Evolutionary conservation across 2,888 invertebrate species (phyloP).

Genomic region (Celastrina argiolus): DNA sequence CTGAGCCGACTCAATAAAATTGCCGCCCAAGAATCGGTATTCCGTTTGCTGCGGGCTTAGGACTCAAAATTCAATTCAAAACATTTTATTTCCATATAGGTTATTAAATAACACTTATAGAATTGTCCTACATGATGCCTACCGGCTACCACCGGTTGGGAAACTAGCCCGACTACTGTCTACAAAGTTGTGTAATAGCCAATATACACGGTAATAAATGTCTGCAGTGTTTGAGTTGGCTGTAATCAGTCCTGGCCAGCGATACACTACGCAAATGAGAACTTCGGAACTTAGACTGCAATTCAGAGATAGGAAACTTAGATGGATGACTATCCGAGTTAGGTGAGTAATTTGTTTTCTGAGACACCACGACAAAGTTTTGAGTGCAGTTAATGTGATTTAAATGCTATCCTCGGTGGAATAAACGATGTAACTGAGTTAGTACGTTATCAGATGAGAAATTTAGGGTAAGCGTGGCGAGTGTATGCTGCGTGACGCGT

Average conservation of each 20-base stretch:
- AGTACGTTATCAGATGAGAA: too few species aligned
- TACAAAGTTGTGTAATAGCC: neutral
- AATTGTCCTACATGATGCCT: too few species aligned
- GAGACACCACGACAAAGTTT: conserved; percentile 24
- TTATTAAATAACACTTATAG: too few species aligned
- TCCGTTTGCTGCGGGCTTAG: neutral
- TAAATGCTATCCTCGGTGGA: neutral
- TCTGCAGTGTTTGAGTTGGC: conserved; percentile 11
- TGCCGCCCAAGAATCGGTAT: too few species aligned
- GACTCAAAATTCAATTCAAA: too few species aligned
- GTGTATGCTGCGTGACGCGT: too few species aligned
- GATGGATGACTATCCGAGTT: conserved; percentile 43
- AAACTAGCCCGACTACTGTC: too few species aligned
- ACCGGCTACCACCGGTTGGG: too few species aligned
- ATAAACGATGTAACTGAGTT: neutral
- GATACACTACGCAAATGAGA: conserved; percentile 41
- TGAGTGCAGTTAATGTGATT: conserved; percentile 1
- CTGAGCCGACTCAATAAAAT: too few species aligned
- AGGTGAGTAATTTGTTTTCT: conserved; percentile 28
- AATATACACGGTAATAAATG: neutral
- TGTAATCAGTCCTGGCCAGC: conserved; percentile 33
- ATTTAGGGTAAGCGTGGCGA: too few species aligned
- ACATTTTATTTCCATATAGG: too few species aligned
- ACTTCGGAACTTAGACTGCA: conserved; percentile 41
- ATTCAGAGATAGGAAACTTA: conserved; percentile 43